Evolutionary conservation across 2,888 invertebrate genomes (phyloP).

Genomic region (Synergus gifuensis): DNA sequence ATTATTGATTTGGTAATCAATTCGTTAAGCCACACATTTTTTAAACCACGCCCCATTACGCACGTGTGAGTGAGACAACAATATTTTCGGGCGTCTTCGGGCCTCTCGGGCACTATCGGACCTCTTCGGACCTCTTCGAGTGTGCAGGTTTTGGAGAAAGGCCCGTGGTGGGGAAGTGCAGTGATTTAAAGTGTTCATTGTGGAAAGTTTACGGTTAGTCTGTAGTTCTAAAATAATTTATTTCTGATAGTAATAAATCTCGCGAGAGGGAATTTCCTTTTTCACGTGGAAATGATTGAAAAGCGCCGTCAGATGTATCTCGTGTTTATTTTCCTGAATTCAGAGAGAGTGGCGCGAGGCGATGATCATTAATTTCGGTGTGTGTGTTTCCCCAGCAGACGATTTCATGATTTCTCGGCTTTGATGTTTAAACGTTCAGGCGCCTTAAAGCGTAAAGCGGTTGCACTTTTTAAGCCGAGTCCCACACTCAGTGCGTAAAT

Average conservation of each 20-base stretch:
- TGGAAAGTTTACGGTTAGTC: background rate
- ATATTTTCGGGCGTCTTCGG: too few species aligned
- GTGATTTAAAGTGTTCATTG: background rate
- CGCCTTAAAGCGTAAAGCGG: background rate
- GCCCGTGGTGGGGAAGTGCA: background rate
- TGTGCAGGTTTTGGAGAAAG: too few species aligned
- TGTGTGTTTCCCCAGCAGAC: constrained; percentile 50
- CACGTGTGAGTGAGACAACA: too few species aligned
- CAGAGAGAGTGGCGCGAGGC: constrained; percentile 44
- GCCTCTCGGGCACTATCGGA: too few species aligned
- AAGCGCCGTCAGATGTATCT: constrained; percentile 45
- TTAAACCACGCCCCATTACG: too few species aligned
- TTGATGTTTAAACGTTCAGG: constrained; percentile 49
- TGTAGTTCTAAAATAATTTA: constrained; percentile 12
- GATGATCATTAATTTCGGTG: constrained; percentile 57
- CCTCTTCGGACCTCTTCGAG: too few species aligned
- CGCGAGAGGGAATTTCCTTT: constrained; percentile 40
- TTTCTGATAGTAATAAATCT: constrained; percentile 46
- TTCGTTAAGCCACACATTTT: too few species aligned
- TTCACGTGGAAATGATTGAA: constrained; percentile 34
- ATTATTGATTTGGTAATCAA: too few species aligned
- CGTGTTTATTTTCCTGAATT: constrained; percentile 60
- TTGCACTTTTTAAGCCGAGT: too few species aligned
- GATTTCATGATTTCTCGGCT: constrained; percentile 47
- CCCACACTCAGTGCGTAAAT: too few species aligned